Conservation (phyloP, 2,888 invertebrate species). For the Phalangium opilio region DNA sequence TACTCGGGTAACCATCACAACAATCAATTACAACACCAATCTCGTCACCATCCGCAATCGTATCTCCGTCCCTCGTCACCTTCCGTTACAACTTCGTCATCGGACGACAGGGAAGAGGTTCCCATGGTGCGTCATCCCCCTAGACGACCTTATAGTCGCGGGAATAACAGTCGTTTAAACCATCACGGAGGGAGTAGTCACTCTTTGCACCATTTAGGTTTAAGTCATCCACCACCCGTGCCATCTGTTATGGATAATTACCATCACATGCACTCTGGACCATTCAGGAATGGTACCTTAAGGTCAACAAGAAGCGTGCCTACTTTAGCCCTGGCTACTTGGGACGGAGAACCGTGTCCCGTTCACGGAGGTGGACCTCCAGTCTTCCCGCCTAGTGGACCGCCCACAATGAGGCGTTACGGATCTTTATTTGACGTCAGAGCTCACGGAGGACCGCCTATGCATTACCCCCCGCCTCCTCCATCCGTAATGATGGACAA, state of each 20-base stretch:
- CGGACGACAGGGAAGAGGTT: conserved; percentile 20
- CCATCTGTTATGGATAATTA: background rate
- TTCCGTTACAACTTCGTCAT: conserved; percentile 14
- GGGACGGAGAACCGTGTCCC: conserved; percentile 21
- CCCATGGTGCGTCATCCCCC: conserved; percentile 19
- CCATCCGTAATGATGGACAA: conserved; percentile 8
- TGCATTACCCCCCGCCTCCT: conserved; percentile 4
- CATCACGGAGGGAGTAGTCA: conserved; percentile 10
- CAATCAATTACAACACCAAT: too few relatives aligned
- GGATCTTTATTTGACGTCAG: conserved; percentile 15
- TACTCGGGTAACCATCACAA: too few relatives aligned
- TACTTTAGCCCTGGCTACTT: conserved; percentile 18
- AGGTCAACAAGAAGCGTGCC: conserved; percentile 21
- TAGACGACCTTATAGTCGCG: conserved; percentile 10
- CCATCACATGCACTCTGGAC: background rate
- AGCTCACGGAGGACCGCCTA: conserved; percentile 2
- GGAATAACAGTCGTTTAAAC: conserved; percentile 1
- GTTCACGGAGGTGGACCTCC: conserved; percentile 19
- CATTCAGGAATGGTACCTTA: conserved; percentile 6
- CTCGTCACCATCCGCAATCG: conserved; percentile 4
- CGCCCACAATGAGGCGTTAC: conserved; percentile 9
- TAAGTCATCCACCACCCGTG: background rate
- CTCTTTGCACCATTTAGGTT: background rate
- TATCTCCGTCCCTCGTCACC: conserved; percentile 10
- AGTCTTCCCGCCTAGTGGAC: conserved; percentile 9